These are phyloP conservation scores for Eudyptes chrysolophus DNA, from an alignment of 2,113 vertebrate species.

Conservation along the genomic window DNA sequence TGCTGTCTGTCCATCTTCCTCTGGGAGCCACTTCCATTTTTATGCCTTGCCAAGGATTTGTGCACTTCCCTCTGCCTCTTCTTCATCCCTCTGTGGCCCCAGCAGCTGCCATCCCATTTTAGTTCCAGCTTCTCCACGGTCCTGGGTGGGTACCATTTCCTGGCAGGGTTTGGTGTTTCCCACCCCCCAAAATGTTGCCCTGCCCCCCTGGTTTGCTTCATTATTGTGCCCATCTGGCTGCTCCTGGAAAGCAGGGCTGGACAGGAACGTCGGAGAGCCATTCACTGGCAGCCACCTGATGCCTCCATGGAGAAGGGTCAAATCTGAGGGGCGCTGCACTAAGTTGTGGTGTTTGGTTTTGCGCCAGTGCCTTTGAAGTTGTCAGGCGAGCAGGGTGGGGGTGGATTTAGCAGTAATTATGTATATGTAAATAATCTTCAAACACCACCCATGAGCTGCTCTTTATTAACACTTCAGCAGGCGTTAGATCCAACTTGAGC, in stretches of 20 bases:
- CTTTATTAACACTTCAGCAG: slow-evolving; percentile 46
- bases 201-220: background rate
- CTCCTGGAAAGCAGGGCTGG: background rate
- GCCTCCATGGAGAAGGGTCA: background rate
- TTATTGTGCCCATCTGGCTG: background rate
- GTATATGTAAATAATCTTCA: slow-evolving; percentile 31
- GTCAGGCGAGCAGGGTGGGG: background rate
- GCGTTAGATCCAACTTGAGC: background rate
- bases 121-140: background rate
- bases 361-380: background rate
- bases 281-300: background rate
- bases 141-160: background rate
- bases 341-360: background rate
- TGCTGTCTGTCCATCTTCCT: background rate
- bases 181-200: background rate
- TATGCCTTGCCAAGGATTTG: background rate
- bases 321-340: background rate
- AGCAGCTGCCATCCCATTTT: background rate
- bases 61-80: background rate
- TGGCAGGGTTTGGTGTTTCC: background rate
- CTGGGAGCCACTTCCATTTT: background rate
- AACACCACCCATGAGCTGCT: background rate
- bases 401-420: slow-evolving; percentile 40
- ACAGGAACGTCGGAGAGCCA: slow-evolving; percentile 17
- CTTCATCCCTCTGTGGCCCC: background rate